phyloP scores from a whole-genome alignment of 2,113 vertebrate species.

The Gallinago media region DNA sequence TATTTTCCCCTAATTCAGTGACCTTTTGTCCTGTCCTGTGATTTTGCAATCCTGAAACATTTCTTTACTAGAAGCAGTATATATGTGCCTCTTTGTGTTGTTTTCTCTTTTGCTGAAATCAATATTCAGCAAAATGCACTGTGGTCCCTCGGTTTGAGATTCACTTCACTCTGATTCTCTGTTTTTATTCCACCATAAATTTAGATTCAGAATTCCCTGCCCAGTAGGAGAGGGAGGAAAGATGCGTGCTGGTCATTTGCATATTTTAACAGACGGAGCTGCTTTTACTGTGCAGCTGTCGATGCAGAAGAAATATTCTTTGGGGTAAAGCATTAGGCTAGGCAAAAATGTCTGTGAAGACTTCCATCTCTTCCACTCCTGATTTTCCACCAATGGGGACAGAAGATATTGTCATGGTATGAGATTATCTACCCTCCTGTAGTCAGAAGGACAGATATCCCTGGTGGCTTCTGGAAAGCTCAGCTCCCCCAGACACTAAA shows the following conservation, averaged over 20 bases:
- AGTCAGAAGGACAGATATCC: neutral
- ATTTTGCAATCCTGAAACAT: neutral
- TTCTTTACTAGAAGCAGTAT: neutral
- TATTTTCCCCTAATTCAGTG: neutral
- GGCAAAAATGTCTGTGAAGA: conserved; percentile 3
- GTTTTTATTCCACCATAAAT: conserved; percentile 44
- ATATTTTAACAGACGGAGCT: conserved; percentile 70
- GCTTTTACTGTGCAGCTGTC: conserved; percentile 65
- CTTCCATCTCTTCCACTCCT: neutral
- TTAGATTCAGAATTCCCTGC: conserved; percentile 69
- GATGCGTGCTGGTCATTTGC: conserved; percentile 51
- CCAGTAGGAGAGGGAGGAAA: conserved; percentile 63
- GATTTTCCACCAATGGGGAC: conserved; percentile 10
- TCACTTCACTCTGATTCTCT: neutral
- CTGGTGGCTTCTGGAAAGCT: neutral
- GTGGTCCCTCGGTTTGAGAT: neutral
- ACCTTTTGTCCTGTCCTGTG: neutral
- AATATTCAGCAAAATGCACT: neutral
- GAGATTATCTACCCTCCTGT: neutral
- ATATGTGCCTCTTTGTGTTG: neutral
- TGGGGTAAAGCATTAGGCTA: conserved; percentile 47
- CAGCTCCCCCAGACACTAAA: neutral
- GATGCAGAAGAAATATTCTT: conserved; percentile 65
- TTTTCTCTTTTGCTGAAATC: neutral
- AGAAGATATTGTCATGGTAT: neutral